Percentiles rank a stretch among this genome's conserved stretches.
Conservation (phyloP, 2,113 vertebrate genomes). For the Psephotus haematonotus region DNA sequence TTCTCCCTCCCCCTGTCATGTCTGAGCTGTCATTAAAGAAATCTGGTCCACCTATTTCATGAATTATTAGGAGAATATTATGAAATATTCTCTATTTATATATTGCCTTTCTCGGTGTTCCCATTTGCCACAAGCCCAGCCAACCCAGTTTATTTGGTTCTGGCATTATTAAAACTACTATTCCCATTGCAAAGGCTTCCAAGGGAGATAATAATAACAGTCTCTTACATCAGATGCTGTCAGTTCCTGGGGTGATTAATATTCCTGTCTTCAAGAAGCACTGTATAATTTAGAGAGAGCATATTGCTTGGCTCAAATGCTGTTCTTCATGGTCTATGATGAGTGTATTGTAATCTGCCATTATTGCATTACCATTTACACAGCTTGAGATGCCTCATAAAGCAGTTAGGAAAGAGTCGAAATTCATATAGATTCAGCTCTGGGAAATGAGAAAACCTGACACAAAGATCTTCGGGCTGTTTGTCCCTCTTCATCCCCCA, state of each 20-base stretch:
- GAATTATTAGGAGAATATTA: not conserved
- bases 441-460: constrained; percentile 35
- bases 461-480: not conserved
- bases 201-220: constrained; percentile 48
- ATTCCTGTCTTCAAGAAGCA: constrained; percentile 49
- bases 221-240: constrained; percentile 47
- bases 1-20: not conserved
- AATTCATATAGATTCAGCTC: constrained; percentile 36
- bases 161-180: constrained; percentile 61
- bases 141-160: constrained; percentile 12
- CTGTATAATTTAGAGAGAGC: constrained; percentile 38
- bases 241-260: constrained; percentile 55
- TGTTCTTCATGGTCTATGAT: constrained; percentile 34
- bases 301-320: constrained; percentile 40
- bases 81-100: not conserved
- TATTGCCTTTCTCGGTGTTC: not conserved
- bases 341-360: constrained; percentile 37
- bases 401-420: constrained; percentile 13
- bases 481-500: not conserved
- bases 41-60: constrained; percentile 1
- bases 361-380: constrained; percentile 57
- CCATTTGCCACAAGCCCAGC: not conserved
- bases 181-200: constrained; percentile 68
- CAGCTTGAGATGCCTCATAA: constrained; percentile 49
- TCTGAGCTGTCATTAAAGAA: constrained; percentile 16